A percentile compares a stretch with the other conserved stretches of the same genome.
phyloP scores from a whole-genome alignment of 2,113 vertebrate species.

The Smithornis capensis region DNA sequence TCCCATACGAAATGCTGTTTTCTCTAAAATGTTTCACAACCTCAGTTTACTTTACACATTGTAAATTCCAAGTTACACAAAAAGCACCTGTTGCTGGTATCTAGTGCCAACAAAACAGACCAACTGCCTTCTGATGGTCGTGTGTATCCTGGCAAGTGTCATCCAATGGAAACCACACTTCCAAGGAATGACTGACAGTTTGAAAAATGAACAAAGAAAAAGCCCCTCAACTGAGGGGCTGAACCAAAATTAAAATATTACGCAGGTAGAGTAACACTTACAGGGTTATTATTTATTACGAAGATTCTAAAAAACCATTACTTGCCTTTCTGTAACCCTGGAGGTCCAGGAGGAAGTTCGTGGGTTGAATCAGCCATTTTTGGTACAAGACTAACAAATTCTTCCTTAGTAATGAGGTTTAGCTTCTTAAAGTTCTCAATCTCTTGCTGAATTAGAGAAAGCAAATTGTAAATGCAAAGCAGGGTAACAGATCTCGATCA shows the following conservation, averaged over 20 bases:
- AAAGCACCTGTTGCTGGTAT: not conserved
- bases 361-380: slow-evolving; percentile 77
- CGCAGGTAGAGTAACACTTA: not conserved
- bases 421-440: slow-evolving; percentile 91
- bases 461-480: slow-evolving; percentile 50
- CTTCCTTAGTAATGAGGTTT: slow-evolving; percentile 86
- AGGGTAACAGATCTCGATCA: not conserved
- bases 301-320: not conserved
- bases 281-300: not conserved
- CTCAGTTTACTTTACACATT: not conserved
- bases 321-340: slow-evolving; percentile 64
- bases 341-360: slow-evolving; percentile 73
- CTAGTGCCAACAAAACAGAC: not conserved
- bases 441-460: slow-evolving; percentile 81
- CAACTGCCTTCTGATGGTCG: not conserved
- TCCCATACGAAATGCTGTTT: not conserved
- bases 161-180: not conserved
- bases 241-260: not conserved
- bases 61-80: not conserved
- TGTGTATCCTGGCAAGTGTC: not conserved
- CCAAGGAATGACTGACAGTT: not conserved
- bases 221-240: not conserved
- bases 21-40: not conserved
- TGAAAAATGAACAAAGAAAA: not conserved
- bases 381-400: slow-evolving; percentile 83